Evolutionary conservation across 2,113 vertebrate genomes (phyloP).

Genomic region (Patagioenas fasciata): DNA sequence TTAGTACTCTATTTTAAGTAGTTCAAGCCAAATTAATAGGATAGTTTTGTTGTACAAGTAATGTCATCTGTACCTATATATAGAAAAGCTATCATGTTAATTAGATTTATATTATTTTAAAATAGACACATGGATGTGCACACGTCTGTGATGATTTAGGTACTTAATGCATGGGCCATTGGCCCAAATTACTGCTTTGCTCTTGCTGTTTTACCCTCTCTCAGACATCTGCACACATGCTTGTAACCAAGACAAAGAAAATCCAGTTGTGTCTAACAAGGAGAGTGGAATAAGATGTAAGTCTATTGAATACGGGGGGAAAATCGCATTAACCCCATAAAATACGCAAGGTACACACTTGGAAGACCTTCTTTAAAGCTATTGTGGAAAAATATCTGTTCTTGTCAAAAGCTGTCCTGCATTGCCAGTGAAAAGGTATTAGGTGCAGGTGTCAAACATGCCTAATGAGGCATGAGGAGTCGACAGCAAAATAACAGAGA

Average conservation of each 20-base stretch:
- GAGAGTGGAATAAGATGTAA: conserved; percentile 51
- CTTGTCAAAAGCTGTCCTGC: conserved; percentile 68
- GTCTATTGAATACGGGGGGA: neutral
- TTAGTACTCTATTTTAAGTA: conserved; percentile 56
- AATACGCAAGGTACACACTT: conserved; percentile 2
- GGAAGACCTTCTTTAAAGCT: conserved; percentile 44
- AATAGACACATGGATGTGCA: neutral
- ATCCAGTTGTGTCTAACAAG: conserved; percentile 21
- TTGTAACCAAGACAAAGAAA: conserved; percentile 27
- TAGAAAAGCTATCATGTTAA: conserved; percentile 42
- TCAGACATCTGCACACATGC: neutral
- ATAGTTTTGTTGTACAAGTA: conserved; percentile 10
- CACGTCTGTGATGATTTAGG: neutral
- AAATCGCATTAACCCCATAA: conserved; percentile 26
- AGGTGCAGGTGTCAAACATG: conserved; percentile 78
- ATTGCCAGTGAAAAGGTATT: conserved; percentile 66
- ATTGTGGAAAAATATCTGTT: conserved; percentile 64
- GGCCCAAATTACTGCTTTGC: conserved; percentile 14
- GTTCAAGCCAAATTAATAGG: conserved; percentile 59
- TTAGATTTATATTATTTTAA: conserved; percentile 49
- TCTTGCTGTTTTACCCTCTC: neutral
- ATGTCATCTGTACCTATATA: conserved; percentile 29
- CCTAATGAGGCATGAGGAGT: conserved; percentile 77
- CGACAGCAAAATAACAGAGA: conserved; percentile 76
- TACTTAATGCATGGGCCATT: neutral